Evolutionary conservation across 1,140 invertebrate species (phyloP), one percentile per base, ranked within the genome.

Genomic region (Drosophila elegans): DNA sequence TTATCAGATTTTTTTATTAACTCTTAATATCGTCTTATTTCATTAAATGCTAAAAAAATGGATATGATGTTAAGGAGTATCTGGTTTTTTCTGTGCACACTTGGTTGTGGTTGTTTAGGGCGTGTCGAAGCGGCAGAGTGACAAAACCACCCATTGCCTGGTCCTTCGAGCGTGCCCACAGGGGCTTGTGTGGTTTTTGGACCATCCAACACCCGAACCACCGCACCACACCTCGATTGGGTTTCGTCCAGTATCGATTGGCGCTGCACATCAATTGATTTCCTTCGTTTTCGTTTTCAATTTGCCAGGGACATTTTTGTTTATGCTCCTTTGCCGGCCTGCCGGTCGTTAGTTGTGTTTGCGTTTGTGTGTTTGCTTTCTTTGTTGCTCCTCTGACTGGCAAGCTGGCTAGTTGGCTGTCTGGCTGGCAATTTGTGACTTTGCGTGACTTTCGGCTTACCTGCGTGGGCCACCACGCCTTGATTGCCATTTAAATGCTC

Each of bases 401-500:
- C 21, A 2, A 7, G 56, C 25, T 21, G 11, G 9, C 21, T 4
- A 7, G 12, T 21, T n/a, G 27, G 12, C 46, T n/a, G 3, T 4
- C 25, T 68, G 75, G 48, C 45, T 60, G 51, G 54, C 52, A 69
- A 68, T 82, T 90, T 80, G 78, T 78, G 78, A 89, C 62, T 75
- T 89, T 89, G 85, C 80, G 85, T 90, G 85, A 90, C 86, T 90
- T 79, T 69, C 63, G 72, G 85, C 64, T 82, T 72, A 84, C 84
- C 84, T 83, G 80, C 34, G 67, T 48, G 48, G 51, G 49, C 66
- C 62, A 71, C 61, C 84, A 64, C 85, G 73, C 84, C 85, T 78
- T 84, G 80, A 89, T 89, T 89, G 74, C 77, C 85, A 90, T 86
- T 91, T 91, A 91, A 91, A 91, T 86, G 84, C 76, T 64, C 56